Conservation (phyloP, 2,797 vertebrate genomes). For the Chelonia mydas region DNA sequence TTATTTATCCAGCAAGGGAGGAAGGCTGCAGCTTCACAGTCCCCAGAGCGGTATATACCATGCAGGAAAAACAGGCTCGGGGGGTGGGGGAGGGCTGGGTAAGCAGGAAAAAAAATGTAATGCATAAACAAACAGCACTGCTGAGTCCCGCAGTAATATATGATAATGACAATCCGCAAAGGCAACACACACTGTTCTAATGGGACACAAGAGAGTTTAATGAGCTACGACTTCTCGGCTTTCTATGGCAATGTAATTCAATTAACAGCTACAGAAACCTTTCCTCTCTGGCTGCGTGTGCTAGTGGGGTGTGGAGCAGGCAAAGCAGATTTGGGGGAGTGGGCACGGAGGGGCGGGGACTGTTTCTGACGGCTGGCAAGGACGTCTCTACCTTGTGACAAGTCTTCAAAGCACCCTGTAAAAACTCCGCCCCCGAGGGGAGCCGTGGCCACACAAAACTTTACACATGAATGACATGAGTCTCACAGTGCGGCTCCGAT, state of each 20-base stretch:
- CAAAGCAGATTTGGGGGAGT: rapidly evolving
- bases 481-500: not conserved
- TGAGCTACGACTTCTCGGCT: slow-evolving; percentile 72
- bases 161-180: slow-evolving; percentile 65
- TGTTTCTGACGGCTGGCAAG: not conserved
- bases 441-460: not conserved
- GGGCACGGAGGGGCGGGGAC: not conserved
- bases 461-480: not conserved
- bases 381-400: not conserved
- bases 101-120: slow-evolving; percentile 40
- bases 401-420: not conserved
- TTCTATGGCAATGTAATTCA: slow-evolving; percentile 77
- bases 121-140: slow-evolving; percentile 64
- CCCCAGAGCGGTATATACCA: not conserved
- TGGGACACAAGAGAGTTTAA: slow-evolving; percentile 75
- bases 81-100: not conserved
- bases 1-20: not conserved
- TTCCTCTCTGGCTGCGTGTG: slow-evolving; percentile 1
- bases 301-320: not conserved
- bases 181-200: slow-evolving; percentile 63
- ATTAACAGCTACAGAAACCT: slow-evolving; percentile 68
- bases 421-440: not conserved
- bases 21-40: not conserved
- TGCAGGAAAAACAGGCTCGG: rapidly evolving
- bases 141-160: slow-evolving; percentile 69